Conservation (phyloP, 2,113 vertebrate species). For the Channa argus region DNA sequence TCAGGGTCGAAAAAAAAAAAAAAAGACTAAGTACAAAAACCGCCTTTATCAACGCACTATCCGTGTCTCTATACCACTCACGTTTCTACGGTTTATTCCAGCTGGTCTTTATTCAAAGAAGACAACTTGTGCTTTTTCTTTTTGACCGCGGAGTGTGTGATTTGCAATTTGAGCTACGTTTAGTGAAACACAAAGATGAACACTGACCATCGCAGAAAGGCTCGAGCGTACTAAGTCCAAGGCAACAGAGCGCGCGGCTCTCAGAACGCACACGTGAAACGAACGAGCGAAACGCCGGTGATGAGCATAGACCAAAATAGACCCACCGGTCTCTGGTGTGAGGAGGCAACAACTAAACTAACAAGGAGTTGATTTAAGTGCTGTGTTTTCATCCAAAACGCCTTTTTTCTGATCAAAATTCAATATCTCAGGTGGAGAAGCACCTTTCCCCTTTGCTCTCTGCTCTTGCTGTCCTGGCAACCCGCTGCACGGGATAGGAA, state of each 20-base stretch:
- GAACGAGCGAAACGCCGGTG: constrained; percentile 3
- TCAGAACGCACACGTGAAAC: constrained; percentile 30
- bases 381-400: neutral
- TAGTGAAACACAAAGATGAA: neutral
- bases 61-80: constrained; percentile 11
- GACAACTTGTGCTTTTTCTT: neutral
- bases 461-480: constrained; percentile 21
- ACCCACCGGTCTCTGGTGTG: neutral
- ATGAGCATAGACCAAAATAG: neutral
- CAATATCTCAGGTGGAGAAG: neutral
- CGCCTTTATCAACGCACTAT: neutral
- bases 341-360: constrained; percentile 3
- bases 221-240: neutral
- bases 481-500: constrained; percentile 6
- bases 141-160: neutral
- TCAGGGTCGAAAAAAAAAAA: neutral
- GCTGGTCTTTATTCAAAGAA: neutral
- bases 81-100: neutral
- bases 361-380: neutral
- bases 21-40: neutral
- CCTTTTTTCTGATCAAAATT: neutral
- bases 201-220: neutral
- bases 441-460: constrained; percentile 21
- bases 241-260: constrained; percentile 32
- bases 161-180: neutral